Base-by-base conservation (phyloP, 2,113 vertebrate genomes). In the Anolis carolinensis region DNA sequence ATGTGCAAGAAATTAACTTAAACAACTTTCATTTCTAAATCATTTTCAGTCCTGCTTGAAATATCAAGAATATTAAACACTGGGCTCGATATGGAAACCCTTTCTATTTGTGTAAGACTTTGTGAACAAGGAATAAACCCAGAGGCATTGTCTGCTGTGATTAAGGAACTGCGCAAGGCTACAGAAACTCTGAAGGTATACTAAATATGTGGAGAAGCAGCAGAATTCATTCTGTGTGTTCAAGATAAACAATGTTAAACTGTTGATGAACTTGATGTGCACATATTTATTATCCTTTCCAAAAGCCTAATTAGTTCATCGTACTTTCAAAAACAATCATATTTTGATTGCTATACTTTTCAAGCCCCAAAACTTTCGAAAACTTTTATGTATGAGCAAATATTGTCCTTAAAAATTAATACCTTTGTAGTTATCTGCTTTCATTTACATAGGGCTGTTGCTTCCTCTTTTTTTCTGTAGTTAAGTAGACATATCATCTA, bases 121-220 rank as follows among this genome's bases (percentile, higher is more conserved):
- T 99, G 99, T 93, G 99, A 99, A 86, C 98, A 99, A 94, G 99
- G 98, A 7, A 99, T 99, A 95, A 99, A 99, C 89, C 98, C 99
- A 50, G 98, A 99, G 93, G 99, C 99, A 0, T 93, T 99, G 30
- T 98, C 98, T 0, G 97, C 98, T 0, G 99, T 99, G 73, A 99
- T 99, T 93, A 99, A 99, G 92, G 98, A 99, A 75, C 96, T 99
- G 7, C 97, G 98, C 0, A 99, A 98, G 95, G 98, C 98, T 23
- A 97, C 98, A 1, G 98, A 99, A 84, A 95, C 97, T 39, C 94
- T 99, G 3, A 99, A 99, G 98, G 99, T 99, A 92, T 75, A 93
- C 94, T 18, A 5, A 79, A 48, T 52, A 63, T 23, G 25, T 87
- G 63, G 6, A 72, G 88, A 88, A 84, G 32, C 7, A 2, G 9